These are phyloP conservation scores for Harpalus rubripes DNA, from an alignment of 2,888 invertebrate species.

Conservation along the genomic window DNA sequence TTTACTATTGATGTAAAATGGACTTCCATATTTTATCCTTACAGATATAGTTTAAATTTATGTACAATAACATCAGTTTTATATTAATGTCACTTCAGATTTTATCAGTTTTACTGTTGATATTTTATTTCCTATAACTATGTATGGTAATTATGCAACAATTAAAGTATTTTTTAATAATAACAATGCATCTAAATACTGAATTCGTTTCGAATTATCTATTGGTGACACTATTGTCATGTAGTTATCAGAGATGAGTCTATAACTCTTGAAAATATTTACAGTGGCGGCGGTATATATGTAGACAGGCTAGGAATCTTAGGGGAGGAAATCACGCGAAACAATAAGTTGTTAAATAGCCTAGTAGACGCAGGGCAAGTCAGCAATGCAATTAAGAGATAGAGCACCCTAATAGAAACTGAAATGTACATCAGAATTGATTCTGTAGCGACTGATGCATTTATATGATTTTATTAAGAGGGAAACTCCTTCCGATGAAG, in stretches of 20 bases:
- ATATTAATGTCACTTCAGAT: too few relatives aligned
- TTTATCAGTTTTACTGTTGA: too few relatives aligned
- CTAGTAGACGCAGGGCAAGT: slow-evolving; percentile 1
- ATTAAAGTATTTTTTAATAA: too few relatives aligned
- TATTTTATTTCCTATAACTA: too few relatives aligned
- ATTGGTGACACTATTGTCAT: background rate
- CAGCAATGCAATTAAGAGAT: slow-evolving; percentile 56
- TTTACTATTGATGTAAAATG: too few relatives aligned
- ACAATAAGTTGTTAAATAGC: slow-evolving; percentile 60
- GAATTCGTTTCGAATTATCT: background rate
- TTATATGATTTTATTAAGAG: slow-evolving; percentile 68
- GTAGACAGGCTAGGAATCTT: background rate
- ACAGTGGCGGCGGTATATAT: background rate
- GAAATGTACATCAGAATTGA: slow-evolving; percentile 68
- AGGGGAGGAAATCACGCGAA: slow-evolving; percentile 32
- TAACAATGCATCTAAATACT: too few relatives aligned
- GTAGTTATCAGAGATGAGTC: background rate
- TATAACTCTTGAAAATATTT: background rate
- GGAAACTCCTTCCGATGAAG: slow-evolving; percentile 18
- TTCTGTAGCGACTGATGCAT: slow-evolving; percentile 67
- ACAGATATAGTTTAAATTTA: too few relatives aligned
- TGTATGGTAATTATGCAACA: too few relatives aligned
- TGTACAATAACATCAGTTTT: too few relatives aligned
- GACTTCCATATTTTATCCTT: too few relatives aligned
- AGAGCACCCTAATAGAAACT: slow-evolving; percentile 44